Base-by-base conservation (phyloP, 2,797 vertebrate species). In the Bradypodion pumilum region DNA sequence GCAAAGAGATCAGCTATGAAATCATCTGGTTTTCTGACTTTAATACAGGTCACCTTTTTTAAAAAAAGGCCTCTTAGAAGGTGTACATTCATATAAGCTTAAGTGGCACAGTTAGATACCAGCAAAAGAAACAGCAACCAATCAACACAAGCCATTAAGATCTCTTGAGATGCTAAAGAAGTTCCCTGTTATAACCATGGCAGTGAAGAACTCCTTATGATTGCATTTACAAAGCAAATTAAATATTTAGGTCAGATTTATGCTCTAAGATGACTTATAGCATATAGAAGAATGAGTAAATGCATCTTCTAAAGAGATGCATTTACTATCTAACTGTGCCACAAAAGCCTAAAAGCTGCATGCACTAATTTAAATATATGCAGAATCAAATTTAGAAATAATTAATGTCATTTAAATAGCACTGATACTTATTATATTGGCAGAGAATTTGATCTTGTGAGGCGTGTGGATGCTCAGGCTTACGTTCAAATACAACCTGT, bases 1-100 rank as follows among this genome's bases (percentile, higher is more conserved):
- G 1, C 70, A 42, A 76, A 63, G 35, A 32, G 74, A 86, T 82
- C 87, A 91, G 75, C 66, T 2, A 0, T 69, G 52, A 46, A 60
- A 2, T 25, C 1, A 19, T 25, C 27, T 73, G 13, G 19, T 75
- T 7, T 35, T 32, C 56, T 44, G 65, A 76, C 29, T 29, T 37
- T 75, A 69, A 69, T 85, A 52, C 7, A 76, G 40, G 7, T 5
- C 19, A 10, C 13, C 7, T 40, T 74, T 65, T n/a, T n/a, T n/a
- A n/a, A n/a, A n/a, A n/a, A 25, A 62, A 3, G 32, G 42, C 66
- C 52, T 56, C 56, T 56, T 56, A 56, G 80, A 10, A 74, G 23
- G 29, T 59, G 76, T 46, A 25, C 46, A 40, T 76, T 75, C n/a
- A 59, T 46, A 75, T 60, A 68, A 59, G 60, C 40, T 32, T 15